Evolutionary conservation across 2,113 vertebrate species (phyloP).

Genomic region (Gopherus flavomarginatus): DNA sequence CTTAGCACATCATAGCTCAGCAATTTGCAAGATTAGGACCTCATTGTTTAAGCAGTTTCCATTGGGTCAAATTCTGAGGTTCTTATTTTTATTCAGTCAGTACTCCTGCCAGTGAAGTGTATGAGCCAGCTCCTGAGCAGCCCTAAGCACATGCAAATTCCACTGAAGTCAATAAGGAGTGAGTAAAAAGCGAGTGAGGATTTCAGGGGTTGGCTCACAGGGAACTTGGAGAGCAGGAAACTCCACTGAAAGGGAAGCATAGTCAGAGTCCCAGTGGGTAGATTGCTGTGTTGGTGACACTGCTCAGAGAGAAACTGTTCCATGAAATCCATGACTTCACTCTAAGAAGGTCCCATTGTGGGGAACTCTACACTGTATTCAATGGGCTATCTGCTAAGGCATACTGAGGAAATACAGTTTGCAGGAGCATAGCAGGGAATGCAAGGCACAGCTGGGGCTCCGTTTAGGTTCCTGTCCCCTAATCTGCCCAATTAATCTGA

Average conservation of each 20-base stretch:
- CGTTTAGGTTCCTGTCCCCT: slow-evolving; percentile 9
- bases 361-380: slow-evolving; percentile 7
- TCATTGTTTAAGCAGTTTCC: background rate
- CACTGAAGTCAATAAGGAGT: background rate
- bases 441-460: background rate
- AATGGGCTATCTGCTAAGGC: slow-evolving; percentile 3
- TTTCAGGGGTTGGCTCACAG: rapidly evolving
- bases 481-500: slow-evolving; percentile 39
- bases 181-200: background rate
- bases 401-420: slow-evolving; percentile 23
- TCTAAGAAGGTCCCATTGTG: background rate
- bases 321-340: slow-evolving; percentile 36
- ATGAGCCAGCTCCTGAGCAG: background rate
- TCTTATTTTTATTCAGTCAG: background rate
- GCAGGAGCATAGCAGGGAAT: slow-evolving; percentile 28
- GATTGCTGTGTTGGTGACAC: slow-evolving; percentile 1
- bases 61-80: background rate
- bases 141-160: background rate
- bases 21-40: background rate
- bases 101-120: background rate
- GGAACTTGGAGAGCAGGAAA: background rate
- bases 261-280: background rate
- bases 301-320: slow-evolving; percentile 32
- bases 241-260: background rate
- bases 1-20: background rate